Percentiles rank a stretch among this genome's conserved stretches.
Evolutionary conservation across 2,113 vertebrate species (phyloP).

Genomic region (Benitochromis conjunctus): DNA sequence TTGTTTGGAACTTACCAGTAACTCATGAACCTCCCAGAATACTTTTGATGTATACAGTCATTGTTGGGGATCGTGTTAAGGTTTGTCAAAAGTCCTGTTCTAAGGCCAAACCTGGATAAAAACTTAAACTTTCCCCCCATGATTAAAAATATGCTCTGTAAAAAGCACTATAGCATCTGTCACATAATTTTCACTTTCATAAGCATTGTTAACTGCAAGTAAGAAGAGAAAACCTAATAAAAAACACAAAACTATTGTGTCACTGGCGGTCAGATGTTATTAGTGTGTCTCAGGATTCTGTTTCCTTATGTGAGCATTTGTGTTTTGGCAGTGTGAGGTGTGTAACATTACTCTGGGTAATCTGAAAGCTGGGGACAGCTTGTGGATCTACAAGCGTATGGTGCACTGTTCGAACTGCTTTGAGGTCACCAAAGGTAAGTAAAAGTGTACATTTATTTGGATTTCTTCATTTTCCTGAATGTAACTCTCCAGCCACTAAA

Average conservation of each 20-base stretch:
- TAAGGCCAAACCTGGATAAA: no score
- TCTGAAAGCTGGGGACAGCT: slow-evolving; percentile 88
- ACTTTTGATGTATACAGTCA: not conserved
- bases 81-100: no score
- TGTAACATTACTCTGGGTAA: slow-evolving; percentile 82
- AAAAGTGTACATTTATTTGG: not conserved
- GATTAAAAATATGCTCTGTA: no score
- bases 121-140: no score
- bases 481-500: not conserved
- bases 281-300: not conserved
- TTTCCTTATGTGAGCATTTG: not conserved
- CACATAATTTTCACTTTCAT: no score
- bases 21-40: not conserved
- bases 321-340: slow-evolving; percentile 81
- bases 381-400: slow-evolving; percentile 88
- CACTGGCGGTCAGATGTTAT: not conserved
- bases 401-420: slow-evolving; percentile 93
- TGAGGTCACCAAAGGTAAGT: slow-evolving; percentile 83
- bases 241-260: no score
- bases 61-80: no score
- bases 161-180: no score
- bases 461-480: not conserved
- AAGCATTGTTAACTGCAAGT: no score
- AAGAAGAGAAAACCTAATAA: no score
- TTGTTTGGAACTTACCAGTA: not conserved